These are phyloP conservation scores for Amphiura filiformis DNA, from an alignment of 35 echinoderm and acorn worm species.

Conservation along the genomic window DNA sequence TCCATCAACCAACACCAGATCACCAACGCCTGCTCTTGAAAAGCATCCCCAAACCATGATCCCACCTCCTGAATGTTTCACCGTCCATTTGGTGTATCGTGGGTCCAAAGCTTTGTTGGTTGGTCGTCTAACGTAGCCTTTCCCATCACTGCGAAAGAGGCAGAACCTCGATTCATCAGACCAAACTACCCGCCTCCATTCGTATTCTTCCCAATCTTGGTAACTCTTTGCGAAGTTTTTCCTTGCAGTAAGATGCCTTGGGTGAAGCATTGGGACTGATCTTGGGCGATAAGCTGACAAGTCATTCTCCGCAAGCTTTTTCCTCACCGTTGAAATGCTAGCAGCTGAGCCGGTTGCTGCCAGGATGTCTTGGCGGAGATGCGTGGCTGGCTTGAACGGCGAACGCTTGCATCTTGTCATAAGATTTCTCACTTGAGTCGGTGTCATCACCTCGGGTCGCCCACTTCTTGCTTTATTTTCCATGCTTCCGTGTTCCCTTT, in stretches of 20 bases:
- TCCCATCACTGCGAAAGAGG: neutral
- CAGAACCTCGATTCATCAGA: neutral
- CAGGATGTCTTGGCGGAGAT: neutral
- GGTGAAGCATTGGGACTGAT: neutral
- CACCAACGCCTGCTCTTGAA: neutral
- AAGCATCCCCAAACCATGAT: slow-evolving; percentile 19
- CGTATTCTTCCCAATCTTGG: neutral
- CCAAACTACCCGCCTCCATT: neutral
- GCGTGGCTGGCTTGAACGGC: neutral
- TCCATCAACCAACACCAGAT: neutral
- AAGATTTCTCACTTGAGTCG: neutral
- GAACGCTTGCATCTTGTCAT: neutral
- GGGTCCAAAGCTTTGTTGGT: neutral
- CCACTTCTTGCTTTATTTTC: neutral
- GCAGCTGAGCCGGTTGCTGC: neutral
- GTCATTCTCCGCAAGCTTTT: neutral
- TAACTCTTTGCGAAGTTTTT: neutral
- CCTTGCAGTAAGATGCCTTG: neutral
- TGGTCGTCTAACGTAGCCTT: neutral
- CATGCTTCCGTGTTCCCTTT: neutral
- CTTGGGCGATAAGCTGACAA: neutral
- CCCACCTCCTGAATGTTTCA: neutral
- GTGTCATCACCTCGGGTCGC: neutral
- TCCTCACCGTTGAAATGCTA: neutral
- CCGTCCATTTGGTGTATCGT: neutral